Evolutionary conservation across 1,140 invertebrate genomes (phyloP).

Genomic region (Philopotamus ludificatus): DNA sequence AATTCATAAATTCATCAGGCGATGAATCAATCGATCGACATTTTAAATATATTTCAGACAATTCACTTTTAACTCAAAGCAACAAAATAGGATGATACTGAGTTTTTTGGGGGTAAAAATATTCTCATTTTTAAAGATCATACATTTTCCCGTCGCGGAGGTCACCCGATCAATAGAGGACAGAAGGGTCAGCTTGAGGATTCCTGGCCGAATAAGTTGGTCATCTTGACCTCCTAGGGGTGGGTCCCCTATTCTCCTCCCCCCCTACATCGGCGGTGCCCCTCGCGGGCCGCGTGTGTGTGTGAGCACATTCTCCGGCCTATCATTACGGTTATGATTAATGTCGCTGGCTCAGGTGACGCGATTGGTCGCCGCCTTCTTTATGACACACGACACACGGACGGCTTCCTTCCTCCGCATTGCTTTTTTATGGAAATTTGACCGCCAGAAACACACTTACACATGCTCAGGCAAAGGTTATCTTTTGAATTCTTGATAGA

Average conservation of each 20-base stretch:
- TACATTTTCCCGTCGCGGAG: too few species aligned
- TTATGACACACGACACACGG: constrained; percentile 42
- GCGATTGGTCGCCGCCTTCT: constrained; percentile 39
- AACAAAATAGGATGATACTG: too few species aligned
- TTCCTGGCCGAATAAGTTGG: constrained; percentile 11
- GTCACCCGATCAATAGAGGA: too few species aligned
- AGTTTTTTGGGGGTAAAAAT: too few species aligned
- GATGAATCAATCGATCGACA: too few species aligned
- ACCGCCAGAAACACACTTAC: not conserved
- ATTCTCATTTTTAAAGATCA: too few species aligned
- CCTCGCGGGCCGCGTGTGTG: not conserved
- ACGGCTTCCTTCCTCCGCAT: constrained; percentile 19
- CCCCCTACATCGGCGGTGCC: not conserved
- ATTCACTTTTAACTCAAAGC: too few species aligned
- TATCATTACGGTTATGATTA: constrained; percentile 42
- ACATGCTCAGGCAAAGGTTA: not conserved
- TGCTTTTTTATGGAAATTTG: constrained; percentile 41
- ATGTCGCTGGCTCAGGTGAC: constrained; percentile 39
- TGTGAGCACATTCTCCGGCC: constrained; percentile 37
- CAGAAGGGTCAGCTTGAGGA: not conserved
- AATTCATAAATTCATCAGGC: too few species aligned
- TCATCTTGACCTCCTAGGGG: constrained; percentile 15
- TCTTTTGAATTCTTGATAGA: constrained; percentile 19
- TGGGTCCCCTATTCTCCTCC: not conserved
- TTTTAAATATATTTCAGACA: too few species aligned